Conservation (phyloP, 1,140 invertebrate species). For the Sitophilus oryzae region DNA sequence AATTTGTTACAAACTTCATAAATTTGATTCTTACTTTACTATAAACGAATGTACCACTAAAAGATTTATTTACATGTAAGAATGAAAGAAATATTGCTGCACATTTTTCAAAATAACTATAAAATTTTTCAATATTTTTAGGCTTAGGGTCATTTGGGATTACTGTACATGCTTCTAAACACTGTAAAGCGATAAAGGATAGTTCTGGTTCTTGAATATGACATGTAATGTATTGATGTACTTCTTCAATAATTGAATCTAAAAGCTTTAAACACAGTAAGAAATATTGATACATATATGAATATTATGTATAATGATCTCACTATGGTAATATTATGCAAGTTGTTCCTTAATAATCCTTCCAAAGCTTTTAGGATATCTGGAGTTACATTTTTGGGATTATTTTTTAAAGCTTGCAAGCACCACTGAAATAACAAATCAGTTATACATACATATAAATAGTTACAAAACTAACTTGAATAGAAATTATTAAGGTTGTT, state of each 20-base stretch:
- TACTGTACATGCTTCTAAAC: slow-evolving; percentile 33
- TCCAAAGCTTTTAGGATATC: slow-evolving; percentile 36
- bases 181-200: slow-evolving; percentile 24
- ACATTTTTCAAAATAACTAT: slow-evolving; percentile 22
- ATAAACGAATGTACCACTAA: not conserved
- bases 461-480: slow-evolving; percentile 8
- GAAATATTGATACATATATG: not conserved
- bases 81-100: slow-evolving; percentile 27
- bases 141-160: not conserved
- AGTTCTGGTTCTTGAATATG: slow-evolving; percentile 13
- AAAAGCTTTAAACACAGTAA: not conserved
- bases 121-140: not conserved
- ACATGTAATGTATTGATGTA: not conserved
- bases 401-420: slow-evolving; percentile 37
- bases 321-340: slow-evolving; percentile 2
- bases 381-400: slow-evolving; percentile 32
- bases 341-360: slow-evolving; percentile 29
- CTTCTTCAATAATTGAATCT: not conserved
- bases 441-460: not conserved
- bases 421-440: slow-evolving; percentile 38
- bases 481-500: slow-evolving; percentile 38
- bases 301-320: not conserved
- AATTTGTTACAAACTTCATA: not conserved
- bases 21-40: not conserved
- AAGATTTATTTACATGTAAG: too few species aligned